phyloP scores from a whole-genome alignment of 2,797 vertebrate species.

The Psittacula echo region DNA sequence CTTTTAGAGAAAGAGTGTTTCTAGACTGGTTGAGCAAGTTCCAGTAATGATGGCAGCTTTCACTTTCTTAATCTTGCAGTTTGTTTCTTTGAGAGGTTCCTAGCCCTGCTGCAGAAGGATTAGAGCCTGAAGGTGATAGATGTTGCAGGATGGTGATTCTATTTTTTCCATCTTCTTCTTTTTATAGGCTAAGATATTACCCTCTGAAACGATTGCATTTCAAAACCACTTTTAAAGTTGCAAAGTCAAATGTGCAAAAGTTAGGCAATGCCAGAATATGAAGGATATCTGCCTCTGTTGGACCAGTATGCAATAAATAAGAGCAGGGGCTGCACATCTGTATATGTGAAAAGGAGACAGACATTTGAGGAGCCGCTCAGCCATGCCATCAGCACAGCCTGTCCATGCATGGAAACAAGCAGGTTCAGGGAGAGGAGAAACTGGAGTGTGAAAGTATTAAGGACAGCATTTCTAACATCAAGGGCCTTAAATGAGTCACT shows the following conservation, averaged over 20 bases:
- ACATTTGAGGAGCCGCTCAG: neutral
- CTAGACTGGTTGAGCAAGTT: neutral
- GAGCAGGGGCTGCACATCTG: neutral
- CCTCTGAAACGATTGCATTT: neutral
- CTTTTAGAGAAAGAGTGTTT: neutral
- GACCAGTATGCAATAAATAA: neutral
- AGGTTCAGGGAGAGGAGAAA: neutral
- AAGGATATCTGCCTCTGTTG: neutral
- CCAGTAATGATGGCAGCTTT: neutral
- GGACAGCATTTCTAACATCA: neutral
- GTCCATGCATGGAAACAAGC: neutral
- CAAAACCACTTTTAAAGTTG: neutral
- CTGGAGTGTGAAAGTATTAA: neutral
- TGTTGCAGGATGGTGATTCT: accelerated
- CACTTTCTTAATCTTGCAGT: neutral
- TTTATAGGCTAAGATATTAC: neutral
- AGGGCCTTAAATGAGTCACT: neutral
- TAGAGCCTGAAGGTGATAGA: neutral
- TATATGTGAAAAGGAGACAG: neutral
- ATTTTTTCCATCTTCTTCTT: neutral
- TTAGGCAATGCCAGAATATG: neutral
- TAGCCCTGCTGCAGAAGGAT: neutral
- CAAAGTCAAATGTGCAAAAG: neutral
- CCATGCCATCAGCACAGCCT: neutral
- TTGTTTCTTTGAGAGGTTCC: neutral